Evolutionary conservation across 2,113 vertebrate genomes (phyloP).

Genomic region (Limnothrissa miodon): DNA sequence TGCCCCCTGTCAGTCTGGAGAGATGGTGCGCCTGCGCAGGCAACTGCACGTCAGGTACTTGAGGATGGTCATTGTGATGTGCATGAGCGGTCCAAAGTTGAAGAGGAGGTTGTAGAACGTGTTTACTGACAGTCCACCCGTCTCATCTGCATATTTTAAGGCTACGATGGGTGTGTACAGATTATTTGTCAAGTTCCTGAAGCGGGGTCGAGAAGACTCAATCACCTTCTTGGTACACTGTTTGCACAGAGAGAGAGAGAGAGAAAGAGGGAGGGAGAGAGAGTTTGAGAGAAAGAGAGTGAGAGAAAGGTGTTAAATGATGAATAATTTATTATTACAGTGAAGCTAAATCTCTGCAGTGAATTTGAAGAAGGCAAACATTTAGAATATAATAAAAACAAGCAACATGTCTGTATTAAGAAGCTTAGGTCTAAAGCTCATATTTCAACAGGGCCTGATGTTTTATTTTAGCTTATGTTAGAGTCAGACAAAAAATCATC

Average conservation of each 20-base stretch:
- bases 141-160: constrained; percentile 78
- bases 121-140: constrained; percentile 75
- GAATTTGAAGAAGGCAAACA: background rate
- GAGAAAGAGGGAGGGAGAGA: background rate
- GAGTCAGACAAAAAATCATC: constrained; percentile 11
- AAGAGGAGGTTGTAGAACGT: constrained; percentile 81
- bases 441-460: background rate
- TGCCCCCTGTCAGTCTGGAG: constrained; percentile 67
- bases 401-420: background rate
- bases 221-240: constrained; percentile 79
- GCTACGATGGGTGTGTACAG: constrained; percentile 80
- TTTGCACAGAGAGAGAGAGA: constrained; percentile 18
- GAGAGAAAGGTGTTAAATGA: background rate
- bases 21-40: constrained; percentile 71
- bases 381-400: background rate
- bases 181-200: constrained; percentile 77
- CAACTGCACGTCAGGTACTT: constrained; percentile 82
- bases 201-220: constrained; percentile 71
- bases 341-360: background rate
- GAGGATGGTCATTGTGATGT: constrained; percentile 70
- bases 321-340: background rate
- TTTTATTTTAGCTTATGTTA: background rate
- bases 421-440: background rate
- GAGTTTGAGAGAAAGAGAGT: background rate
- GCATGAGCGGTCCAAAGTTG: constrained; percentile 77